Base-by-base conservation (phyloP, 2,797 vertebrate genomes). In the Diplodus sargus region DNA sequence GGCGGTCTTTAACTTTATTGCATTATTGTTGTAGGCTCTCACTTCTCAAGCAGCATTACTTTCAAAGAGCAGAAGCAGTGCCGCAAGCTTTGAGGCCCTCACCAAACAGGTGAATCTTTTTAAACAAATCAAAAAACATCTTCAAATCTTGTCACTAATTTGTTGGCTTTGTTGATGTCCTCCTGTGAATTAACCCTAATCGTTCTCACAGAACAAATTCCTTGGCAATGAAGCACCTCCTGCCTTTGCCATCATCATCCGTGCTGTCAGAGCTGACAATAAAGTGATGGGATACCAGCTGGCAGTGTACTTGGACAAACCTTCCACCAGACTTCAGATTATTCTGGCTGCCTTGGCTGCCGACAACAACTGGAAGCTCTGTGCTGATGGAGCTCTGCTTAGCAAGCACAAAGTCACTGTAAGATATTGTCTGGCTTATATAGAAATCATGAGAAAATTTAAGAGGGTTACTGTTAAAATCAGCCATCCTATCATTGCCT, bases 351-450 rank as follows among this genome's bases (percentile, higher is more conserved):
- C 94, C 68, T 90, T 96, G 71, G 92, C 90, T 65, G 84, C 93
- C 18, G 89, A 92, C 17, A 90, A 94, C 92, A 95, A 95, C 76
- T 97, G 95, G 95, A 96, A 92, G 81, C 4, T 97, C 25, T 96
- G 95, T 85, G 93, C 91, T 80, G 96, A 97, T 87, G 95, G 94
- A 68, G 78, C 92, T 48, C 23, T 95, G 63, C 87, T 95, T 30
- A 96, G 94, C 92, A 91, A 91, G 75, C 93, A 96, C 88, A 97
- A 96, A 94, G 93, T 94, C 68, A 82, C 18, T 75, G 97, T 98
- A 95, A 95, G 94, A 70, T 43, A 7, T 8, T 5, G 2, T 43
- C 12, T 20, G 28, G 0, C 0, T 28, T 22, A 45, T 42, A 48
- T 47, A 14, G 3, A 70, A 23, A 10, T 54, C 20, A 16, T 9